Percentiles rank a stretch among this genome's conserved stretches.
Evolutionary conservation across 2,888 invertebrate species (phyloP).

Genomic region (Agriotes lineatus): DNA sequence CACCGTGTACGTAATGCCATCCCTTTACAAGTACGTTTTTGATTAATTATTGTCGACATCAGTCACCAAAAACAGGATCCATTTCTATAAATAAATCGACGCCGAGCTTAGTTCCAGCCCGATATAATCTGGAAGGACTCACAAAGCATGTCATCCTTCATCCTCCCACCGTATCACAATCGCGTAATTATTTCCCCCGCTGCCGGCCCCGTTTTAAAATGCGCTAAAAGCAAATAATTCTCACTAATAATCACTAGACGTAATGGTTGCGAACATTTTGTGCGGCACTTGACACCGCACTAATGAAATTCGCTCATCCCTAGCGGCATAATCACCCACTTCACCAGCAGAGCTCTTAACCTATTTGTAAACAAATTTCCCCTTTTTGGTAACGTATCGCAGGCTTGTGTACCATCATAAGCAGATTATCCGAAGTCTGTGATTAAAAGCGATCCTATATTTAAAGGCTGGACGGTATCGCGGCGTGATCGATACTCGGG

Average conservation of each 20-base stretch:
- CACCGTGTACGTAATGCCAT: too few species aligned
- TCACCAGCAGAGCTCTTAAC: not conserved
- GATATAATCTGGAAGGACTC: constrained; percentile 4
- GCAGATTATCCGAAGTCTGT: not conserved
- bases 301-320: constrained; percentile 7
- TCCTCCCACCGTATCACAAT: not conserved
- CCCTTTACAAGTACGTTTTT: too few species aligned
- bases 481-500: too few species aligned
- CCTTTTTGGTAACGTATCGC: not conserved
- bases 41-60: too few species aligned
- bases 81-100: too few species aligned
- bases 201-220: not conserved
- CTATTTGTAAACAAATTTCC: not conserved
- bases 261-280: constrained; percentile 3
- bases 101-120: not conserved
- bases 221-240: not conserved
- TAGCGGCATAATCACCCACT: constrained; percentile 8
- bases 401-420: not conserved
- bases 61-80: too few species aligned
- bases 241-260: not conserved
- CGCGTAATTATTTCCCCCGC: constrained; percentile 11
- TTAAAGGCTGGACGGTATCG: too few species aligned
- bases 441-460: not conserved
- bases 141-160: constrained; percentile 2
- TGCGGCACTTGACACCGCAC: not conserved